Base-by-base conservation (phyloP, 37 sponge, comb jelly and placozoan genomes). In the Bolinopsis microptera region DNA sequence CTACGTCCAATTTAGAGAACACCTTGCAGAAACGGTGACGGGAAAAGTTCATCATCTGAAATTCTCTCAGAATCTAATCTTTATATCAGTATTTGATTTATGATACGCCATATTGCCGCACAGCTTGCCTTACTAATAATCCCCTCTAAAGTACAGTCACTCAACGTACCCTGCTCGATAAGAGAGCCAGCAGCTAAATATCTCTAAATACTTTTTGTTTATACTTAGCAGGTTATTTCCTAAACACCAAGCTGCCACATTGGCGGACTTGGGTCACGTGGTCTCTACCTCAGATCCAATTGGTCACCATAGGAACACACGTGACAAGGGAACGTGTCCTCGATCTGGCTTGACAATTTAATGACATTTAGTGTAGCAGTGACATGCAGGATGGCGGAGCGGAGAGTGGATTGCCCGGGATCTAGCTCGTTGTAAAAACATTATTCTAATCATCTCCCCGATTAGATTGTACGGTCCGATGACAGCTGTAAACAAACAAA, bases 171-270 rank as follows among this genome's bases (percentile, higher is more conserved):
- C 61, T 35, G 80, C 32, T 35, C 33, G 80, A 77, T 77, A 77
- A 77, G 80, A 77, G 80, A 5, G 61, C 61, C 13, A 77, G 35
- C 27, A 77, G 80, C 80, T 32, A 77, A 77, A 32, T 77, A 77
- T 77, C 80, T 77, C 80, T 77, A 77, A 77, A 77, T 77, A 77
- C 80, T 77, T 77, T 77, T 77, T 77, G 80, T 77, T 77, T 77
- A 77, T 77, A 77, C 32, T 77, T 77, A 48, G 80, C 80, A 77
- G 80, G 80, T 77, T 77, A 32, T 77, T 77, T 77, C 80, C 80
- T 77, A 77, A 77, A 32, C 33, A 32, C 32, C 18, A 18, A 77
- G 33, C 21, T 35, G 35, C 36, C 80, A 27, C 36, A 77, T 77
- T 77, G 80, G 80, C 32, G 18, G 80, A 16, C 36, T 33, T 13